Base-by-base conservation (phyloP, 2,888 invertebrate species). In the Bhutanitis thaidina region DNA sequence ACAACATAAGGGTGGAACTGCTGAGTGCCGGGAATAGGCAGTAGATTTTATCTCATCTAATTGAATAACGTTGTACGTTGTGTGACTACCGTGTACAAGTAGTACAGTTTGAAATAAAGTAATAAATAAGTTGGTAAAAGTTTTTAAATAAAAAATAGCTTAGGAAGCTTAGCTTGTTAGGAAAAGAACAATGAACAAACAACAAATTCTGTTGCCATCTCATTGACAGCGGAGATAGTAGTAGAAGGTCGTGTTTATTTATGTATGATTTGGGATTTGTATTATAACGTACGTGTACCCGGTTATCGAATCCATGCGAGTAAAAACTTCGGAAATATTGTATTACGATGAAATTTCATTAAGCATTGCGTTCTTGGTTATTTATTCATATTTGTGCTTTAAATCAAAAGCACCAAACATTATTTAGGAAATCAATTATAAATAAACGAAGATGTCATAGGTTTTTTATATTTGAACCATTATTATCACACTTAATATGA, bases 271-370 rank as follows among this genome's bases (percentile, higher is more conserved):
- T 8, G 36, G 44, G 44, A 36, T 36, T 44, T 46, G 20, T 38
- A 10, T 10, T n/a, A 3, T 9, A 15, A 4, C 9, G 9, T 36
- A 44, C 7, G 7, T 3, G 14, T 20, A 20, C 35, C 27, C 30
- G 9, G 29, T 7, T 16, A 16, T 15, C 8, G 39, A 34, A 39
- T 34, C 16, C 38, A 20, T 47, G 10, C 25, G 20, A 25, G 30
- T 39, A 16, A 32, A 46, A 47, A 47, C 39, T 39, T 34, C 7
- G 7, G 13, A 46, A 46, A 47, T 39, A 32, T 44, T 47, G 39
- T 44, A 27, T 36, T 44, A 44, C 44, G 14, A 36, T 20, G 45
- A 30, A 30, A 46, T 46, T 12, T 12, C 20, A 38, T 16, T 30
- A 10, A 30, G 15, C 15, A 38, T 16, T 38, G 13, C 9, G 15